A percentile compares a stretch with the other conserved stretches of the same genome.
phyloP scores from a whole-genome alignment of 2,888 invertebrate species.

The Nephrotoma flavescens region DNA sequence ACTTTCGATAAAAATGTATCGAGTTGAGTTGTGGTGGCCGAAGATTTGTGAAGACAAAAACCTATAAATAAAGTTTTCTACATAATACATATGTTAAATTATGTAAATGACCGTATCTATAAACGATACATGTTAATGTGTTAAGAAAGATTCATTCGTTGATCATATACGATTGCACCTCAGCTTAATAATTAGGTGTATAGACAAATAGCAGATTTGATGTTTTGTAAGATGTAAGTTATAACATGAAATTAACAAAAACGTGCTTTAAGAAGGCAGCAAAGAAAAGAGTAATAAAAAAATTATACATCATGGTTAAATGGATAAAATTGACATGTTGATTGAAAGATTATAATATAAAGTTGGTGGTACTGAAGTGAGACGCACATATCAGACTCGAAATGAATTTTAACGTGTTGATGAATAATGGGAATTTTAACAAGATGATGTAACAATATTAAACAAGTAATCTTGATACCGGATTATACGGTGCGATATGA shows the following conservation, averaged over 20 bases:
- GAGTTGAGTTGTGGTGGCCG: too few relatives aligned
- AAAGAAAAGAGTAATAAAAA: neutral
- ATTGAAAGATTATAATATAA: neutral
- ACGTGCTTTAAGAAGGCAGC: neutral
- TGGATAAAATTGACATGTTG: neutral
- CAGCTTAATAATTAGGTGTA: neutral
- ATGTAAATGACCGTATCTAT: too few relatives aligned
- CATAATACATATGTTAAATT: too few relatives aligned
- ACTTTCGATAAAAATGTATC: too few relatives aligned
- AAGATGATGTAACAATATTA: neutral
- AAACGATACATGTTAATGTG: too few relatives aligned
- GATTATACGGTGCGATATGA: neutral
- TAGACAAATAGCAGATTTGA: neutral
- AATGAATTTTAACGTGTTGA: neutral
- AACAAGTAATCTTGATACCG: neutral
- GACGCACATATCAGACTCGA: neutral
- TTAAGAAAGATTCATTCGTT: neutral
- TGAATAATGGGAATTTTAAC: neutral
- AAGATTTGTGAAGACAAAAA: too few relatives aligned
- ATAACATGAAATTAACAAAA: neutral
- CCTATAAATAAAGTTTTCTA: too few relatives aligned
- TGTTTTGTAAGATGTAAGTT: neutral
- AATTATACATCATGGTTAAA: neutral
- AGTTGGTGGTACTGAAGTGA: neutral
- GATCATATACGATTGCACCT: neutral